These are phyloP conservation scores for Athrips mouffetella DNA, from an alignment of 2,888 invertebrate species.

Conservation along the genomic window DNA sequence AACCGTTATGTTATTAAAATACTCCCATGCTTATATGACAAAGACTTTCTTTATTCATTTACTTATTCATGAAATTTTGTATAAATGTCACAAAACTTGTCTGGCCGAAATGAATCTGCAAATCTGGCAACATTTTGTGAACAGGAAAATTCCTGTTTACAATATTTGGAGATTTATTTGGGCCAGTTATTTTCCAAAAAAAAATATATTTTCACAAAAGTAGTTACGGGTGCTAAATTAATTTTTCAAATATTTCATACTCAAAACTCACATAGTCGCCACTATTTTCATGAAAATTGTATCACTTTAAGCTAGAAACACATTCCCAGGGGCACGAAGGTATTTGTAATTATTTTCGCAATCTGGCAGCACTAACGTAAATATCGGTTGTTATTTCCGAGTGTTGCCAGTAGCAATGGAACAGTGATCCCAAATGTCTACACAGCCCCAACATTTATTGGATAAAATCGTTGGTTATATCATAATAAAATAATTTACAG, in stretches of 20 bases:
- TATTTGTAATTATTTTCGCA: background rate
- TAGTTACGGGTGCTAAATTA: conserved; percentile 5
- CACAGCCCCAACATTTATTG: conserved; percentile 2
- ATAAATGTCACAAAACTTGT: no score
- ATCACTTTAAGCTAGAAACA: conserved; percentile 36
- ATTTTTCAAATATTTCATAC: background rate
- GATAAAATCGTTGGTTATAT: conserved; percentile 31
- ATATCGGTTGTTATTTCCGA: background rate
- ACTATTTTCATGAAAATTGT: conserved; percentile 21
- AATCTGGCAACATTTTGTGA: no score
- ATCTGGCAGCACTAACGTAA: background rate
- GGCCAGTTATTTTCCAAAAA: background rate
- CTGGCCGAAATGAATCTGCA: no score
- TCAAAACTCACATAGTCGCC: conserved; percentile 16
- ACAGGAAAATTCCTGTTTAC: no score
- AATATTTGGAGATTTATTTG: background rate
- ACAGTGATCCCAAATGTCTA: background rate
- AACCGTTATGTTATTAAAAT: no score
- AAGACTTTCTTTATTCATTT: no score
- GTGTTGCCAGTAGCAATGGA: no score
- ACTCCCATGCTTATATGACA: no score
- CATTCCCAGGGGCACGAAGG: conserved; percentile 43
- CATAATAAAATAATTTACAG: conserved; percentile 23
- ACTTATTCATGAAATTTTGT: no score
- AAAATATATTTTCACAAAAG: background rate